Percentiles rank a stretch among this genome's conserved stretches.
Conservation (phyloP, 2,888 invertebrate species). For the Acleris emargana region DNA sequence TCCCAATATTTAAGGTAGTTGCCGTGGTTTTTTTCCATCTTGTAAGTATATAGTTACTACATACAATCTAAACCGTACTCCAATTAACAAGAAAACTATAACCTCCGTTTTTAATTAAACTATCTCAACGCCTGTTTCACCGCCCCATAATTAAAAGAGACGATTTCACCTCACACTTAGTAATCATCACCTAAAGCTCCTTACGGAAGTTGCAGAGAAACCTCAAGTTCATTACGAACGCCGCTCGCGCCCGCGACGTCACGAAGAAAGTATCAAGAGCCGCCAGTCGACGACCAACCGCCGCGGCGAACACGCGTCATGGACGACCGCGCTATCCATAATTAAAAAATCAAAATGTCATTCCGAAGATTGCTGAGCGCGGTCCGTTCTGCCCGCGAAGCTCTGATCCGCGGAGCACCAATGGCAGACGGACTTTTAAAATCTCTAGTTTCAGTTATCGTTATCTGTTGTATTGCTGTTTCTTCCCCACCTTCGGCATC, state of each 20-base stretch:
- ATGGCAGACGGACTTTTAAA: slow-evolving; percentile 72
- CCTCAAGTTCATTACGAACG: slow-evolving; percentile 54
- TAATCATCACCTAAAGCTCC: slow-evolving; percentile 2
- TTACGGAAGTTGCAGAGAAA: slow-evolving; percentile 53
- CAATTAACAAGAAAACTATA: too few species aligned
- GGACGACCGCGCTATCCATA: slow-evolving; percentile 47
- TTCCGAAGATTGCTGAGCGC: slow-evolving; percentile 71
- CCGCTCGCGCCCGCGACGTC: slow-evolving; percentile 40
- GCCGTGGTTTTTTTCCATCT: too few species aligned
- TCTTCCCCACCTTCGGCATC: slow-evolving; percentile 74
- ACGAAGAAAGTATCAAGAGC: slow-evolving; percentile 25
- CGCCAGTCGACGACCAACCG: slow-evolving; percentile 56
- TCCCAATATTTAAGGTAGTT: too few species aligned
- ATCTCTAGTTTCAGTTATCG: slow-evolving; percentile 68
- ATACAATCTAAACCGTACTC: too few species aligned
- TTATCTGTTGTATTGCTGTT: slow-evolving; percentile 74
- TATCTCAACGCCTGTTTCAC: not conserved
- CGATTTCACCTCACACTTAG: too few species aligned
- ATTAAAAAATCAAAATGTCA: slow-evolving; percentile 58
- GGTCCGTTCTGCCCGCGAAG: slow-evolving; percentile 70
- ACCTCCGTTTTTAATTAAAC: not conserved
- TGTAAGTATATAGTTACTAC: too few species aligned
- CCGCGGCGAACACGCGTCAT: slow-evolving; percentile 56
- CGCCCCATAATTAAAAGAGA: slow-evolving; percentile 9
- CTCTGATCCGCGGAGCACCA: slow-evolving; percentile 67